Evolutionary conservation across 1,140 invertebrate genomes (phyloP).

Genomic region (Aleiodes sp.): DNA sequence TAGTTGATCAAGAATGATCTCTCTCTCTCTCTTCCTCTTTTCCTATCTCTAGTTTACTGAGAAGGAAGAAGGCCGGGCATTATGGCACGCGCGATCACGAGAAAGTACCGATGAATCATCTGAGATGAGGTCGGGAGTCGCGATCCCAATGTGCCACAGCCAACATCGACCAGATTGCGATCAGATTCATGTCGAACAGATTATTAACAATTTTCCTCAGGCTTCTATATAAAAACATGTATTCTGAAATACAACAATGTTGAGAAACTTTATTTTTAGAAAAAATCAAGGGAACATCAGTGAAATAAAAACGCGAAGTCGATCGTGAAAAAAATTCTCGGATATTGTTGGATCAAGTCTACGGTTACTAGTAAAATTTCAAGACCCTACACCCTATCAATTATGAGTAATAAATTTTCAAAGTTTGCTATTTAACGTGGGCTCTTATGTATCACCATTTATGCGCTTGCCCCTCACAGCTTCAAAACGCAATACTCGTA

Average conservation of each 20-base stretch:
- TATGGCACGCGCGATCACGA: background rate
- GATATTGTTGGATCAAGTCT: too few relatives aligned
- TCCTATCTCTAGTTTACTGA: background rate
- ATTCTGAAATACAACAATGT: background rate
- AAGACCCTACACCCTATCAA: too few relatives aligned
- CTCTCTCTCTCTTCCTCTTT: background rate
- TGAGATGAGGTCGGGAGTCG: slow-evolving; percentile 15
- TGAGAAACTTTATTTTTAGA: too few relatives aligned
- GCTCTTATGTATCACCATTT: too few relatives aligned
- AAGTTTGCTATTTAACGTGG: too few relatives aligned
- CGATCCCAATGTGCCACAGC: slow-evolving; percentile 10
- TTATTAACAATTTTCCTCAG: background rate
- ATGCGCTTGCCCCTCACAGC: too few relatives aligned
- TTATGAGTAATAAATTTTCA: too few relatives aligned
- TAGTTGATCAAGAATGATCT: background rate
- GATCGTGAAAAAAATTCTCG: too few relatives aligned
- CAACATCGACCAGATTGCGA: background rate
- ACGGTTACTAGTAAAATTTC: too few relatives aligned
- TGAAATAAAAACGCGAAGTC: too few relatives aligned
- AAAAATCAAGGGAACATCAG: too few relatives aligned
- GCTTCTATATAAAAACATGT: background rate
- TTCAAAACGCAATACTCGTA: too few relatives aligned
- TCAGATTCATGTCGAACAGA: background rate
- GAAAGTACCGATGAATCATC: slow-evolving; percentile 10
- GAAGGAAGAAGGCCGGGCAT: slow-evolving; percentile 29